phyloP scores from a whole-genome alignment of 2,797 vertebrate genomes.

The Pogoniulus pusillus region DNA sequence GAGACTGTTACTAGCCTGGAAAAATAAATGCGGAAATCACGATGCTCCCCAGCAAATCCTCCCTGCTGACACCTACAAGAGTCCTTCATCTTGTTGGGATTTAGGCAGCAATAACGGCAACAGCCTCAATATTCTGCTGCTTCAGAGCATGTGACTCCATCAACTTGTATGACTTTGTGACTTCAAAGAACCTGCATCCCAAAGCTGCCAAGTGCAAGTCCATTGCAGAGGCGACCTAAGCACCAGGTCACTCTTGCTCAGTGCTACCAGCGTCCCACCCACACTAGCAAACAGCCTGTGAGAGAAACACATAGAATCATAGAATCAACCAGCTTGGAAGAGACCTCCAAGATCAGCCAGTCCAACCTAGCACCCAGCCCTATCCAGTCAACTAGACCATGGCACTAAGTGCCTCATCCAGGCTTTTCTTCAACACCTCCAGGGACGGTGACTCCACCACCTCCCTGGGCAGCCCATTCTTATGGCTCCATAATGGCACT shows the following conservation, averaged over 20 bases:
- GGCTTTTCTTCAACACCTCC: no score
- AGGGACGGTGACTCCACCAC: no score
- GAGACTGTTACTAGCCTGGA: conserved; percentile 19
- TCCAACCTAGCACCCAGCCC: no score
- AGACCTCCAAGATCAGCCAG: no score
- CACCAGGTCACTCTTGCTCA: not conserved
- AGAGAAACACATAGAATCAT: rapidly evolving
- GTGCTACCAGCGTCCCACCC: not conserved
- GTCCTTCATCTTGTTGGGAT: not conserved
- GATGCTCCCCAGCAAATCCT: not conserved
- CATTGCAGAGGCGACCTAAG: not conserved
- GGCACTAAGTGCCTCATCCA: no score
- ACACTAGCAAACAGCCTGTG: rapidly evolving
- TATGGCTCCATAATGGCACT: rapidly evolving
- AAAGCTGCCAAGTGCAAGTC: not conserved
- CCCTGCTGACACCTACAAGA: not conserved
- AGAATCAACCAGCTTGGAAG: no score
- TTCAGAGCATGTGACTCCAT: rapidly evolving
- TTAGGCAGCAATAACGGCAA: not conserved
- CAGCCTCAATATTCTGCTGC: not conserved
- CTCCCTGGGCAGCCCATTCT: no score
- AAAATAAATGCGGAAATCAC: not conserved
- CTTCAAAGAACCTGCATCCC: not conserved
- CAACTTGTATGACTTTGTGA: no score
- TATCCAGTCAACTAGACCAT: no score